Base-by-base conservation (phyloP, 2,797 vertebrate genomes). In the Chelon auratus region DNA sequence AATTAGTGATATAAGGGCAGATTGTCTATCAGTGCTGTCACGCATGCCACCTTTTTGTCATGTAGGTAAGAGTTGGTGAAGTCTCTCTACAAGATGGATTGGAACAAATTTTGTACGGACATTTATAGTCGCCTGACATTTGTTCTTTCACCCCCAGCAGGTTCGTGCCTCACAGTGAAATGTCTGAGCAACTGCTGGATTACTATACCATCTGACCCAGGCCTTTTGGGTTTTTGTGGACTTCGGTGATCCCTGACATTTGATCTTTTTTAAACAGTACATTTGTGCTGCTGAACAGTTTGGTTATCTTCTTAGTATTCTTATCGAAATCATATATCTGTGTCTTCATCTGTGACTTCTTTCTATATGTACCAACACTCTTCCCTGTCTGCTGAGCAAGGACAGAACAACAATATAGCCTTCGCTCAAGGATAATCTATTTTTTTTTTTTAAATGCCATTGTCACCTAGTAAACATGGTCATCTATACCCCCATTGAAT, bases 401-500 rank as follows among this genome's bases (percentile, higher is more conserved):
- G 74, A 62, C 60, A 55, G 36, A 33, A 5, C 20, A 62, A 45
- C 20, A 39, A 77, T 71, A 65, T 40, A 64, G 60, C 51, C 47
- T 24, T 1, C 26, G 43, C 51, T 59, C 62, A 75, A 77, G 73
- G 67, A 75, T 77, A 40, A 61, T 51, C 61, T 5, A 3, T 33
- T 33, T 33, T 33, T 33, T 59, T 71, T 74, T 33, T 42, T 3
- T 56, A 57, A 61, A 72, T 39, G 33, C 15, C 11, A 59, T 73
- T 65, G 39, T 43, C 33, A 24, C 24, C 10, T 20, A 8, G 42
- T 8, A 37, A 24, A 57, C 47, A 42, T 78, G 43, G 14, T 71
- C 39, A 57, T 62, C 36, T 63, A 39, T 22, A 42, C 43, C 43
- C 59, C 65, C 37, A 17, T 0, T 69, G 33, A 55, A 63, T 66